Base-by-base conservation (phyloP, 2,797 vertebrate genomes). In the Urocyon cinereoargenteus region DNA sequence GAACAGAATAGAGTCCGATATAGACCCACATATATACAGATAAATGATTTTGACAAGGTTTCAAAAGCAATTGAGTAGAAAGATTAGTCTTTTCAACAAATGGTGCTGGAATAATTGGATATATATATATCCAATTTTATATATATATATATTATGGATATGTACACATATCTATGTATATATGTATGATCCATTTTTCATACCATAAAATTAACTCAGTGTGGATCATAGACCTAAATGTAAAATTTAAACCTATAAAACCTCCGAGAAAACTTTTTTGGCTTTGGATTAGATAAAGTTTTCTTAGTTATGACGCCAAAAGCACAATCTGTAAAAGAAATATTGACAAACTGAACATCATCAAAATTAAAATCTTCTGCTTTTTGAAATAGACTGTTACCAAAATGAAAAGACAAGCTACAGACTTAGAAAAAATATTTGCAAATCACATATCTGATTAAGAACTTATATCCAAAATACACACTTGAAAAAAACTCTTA, bases 21-120 rank as follows among this genome's bases (percentile, higher is more conserved):
- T 90, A 91, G 78, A 94, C 36, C 62, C 70, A n/a, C 62, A 87
- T 22, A 79, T 70, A 79, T 53, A 94, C 62, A 96, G 90, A 92
- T 87, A 97, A 97, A 96, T 70, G 90, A 95, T 92, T 96, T 84
- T 95, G 90, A 97, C 94, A 94, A 88, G 86, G 64, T 86, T 97
- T 97, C 94, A 97, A 97, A 95, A 86, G 95, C 87, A 96, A 94
- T 77, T 97, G 93, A 97, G 91, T 84, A 86, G 94, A 94, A 94
- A 91, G 94, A 96, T 94, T 93, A 96, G 73, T 97, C 90, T 97
- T 94, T 96, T 97, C 87, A 97, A 96, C 91, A 97, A 97, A 97
- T 97, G 91, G 87, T 97, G 88, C 88, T 92, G 81, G 45, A 95
- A 94, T 97, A 97, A 95, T 92, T 97, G 85, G 94, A 66, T 83